phyloP scores from a whole-genome alignment of 2,113 vertebrate species.

The Apodemus sylvaticus region DNA sequence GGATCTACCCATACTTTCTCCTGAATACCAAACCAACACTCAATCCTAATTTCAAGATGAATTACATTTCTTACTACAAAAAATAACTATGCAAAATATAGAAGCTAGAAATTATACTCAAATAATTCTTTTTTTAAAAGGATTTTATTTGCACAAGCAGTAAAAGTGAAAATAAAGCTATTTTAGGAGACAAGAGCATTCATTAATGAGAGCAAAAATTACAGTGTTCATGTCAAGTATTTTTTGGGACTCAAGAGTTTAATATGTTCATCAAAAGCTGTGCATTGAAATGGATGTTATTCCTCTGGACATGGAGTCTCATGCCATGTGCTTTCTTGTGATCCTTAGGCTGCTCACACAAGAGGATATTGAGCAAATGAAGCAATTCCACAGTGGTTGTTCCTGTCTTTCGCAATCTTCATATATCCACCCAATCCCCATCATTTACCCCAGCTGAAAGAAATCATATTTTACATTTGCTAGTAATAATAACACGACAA shows the following conservation, averaged over 20 bases:
- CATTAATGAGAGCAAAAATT: background rate
- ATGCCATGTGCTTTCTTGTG: background rate
- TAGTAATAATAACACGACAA: background rate
- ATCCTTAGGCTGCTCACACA: conserved; percentile 60
- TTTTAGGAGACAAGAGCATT: background rate
- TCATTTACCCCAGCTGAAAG: conserved; percentile 86
- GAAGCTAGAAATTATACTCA: background rate
- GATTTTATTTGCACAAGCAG: background rate
- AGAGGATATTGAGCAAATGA: conserved; percentile 87
- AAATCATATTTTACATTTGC: background rate
- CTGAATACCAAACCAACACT: background rate
- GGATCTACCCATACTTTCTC: background rate
- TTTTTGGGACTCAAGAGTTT: conserved; percentile 53
- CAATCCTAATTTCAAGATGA: background rate
- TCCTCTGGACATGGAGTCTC: background rate
- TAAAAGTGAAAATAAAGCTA: background rate
- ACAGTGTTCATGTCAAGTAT: conserved; percentile 52
- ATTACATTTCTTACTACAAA: background rate
- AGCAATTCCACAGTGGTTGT: conserved; percentile 91
- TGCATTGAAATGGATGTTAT: conserved; percentile 60
- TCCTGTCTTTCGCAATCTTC: conserved; percentile 86
- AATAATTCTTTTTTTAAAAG: background rate
- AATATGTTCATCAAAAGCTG: conserved; percentile 54
- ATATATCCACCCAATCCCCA: conserved; percentile 90
- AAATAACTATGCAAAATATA: background rate